Evolutionary conservation across 2,113 vertebrate genomes (phyloP), one percentile per base, ranked within the genome.

Genomic region (Caretta caretta): DNA sequence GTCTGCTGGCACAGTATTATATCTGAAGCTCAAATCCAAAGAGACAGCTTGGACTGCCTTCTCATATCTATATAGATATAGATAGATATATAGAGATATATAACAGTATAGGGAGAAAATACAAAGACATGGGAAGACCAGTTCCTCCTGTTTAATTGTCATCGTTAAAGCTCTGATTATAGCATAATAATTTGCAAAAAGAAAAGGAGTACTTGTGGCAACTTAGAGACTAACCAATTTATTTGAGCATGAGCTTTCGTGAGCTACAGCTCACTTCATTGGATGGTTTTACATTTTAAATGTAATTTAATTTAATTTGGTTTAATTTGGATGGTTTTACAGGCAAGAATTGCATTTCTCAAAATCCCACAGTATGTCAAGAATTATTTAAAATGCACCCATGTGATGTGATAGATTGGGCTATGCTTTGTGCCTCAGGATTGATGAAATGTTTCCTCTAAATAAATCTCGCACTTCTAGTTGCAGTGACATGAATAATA

Each of bases 401-500:
- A 51, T 95, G 82, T 86, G 84, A 57, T 87, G 91, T 95, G 90
- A 82, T 92, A 95, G 86, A 92, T 83, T 95, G 84, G 94, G 57
- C 82, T 88, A 56, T 56, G 85, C 90, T 97, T 97, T 96, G 92
- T 97, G 86, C 90, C 94, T 97, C 96, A 80, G 56, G 84, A 98
- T 75, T 93, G 96, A 98, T 97, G 84, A 97, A 96, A 84, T 96
- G 80, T 95, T 96, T 83, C 89, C 87, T 92, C 93, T 97, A 97
- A 98, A 98, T 98, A 98, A 98, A 98, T 98, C 97, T 96, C 96
- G 89, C 85, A 59, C 76, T 96, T 96, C 78, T 85, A 80, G 87
- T 92, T 85, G 86, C 80, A 92, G 87, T 97, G 98, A 97, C 98
- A 98, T 98, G 97, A 99, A 98, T 99, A 98, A 98, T 98, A 97